Percentiles rank a stretch among this genome's conserved stretches.
Evolutionary conservation across 53 echinoderm and acorn worm genomes (phyloP).

Genomic region (Apostichopus leukothele): DNA sequence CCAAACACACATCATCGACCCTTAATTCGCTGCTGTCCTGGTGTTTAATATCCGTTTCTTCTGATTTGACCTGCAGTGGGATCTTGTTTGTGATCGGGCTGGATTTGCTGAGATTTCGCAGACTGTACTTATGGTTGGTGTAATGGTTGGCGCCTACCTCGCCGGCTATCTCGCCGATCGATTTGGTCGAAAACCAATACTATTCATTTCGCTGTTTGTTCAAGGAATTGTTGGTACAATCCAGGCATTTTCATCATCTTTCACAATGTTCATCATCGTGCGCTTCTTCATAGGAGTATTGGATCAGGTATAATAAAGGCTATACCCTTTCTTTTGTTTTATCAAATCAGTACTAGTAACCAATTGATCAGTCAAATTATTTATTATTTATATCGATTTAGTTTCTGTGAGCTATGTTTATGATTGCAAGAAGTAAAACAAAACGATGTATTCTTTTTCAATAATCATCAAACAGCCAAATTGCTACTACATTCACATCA

Average conservation of each 20-base stretch:
- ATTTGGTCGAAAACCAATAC: conserved; percentile 75
- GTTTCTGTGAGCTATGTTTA: too few relatives aligned
- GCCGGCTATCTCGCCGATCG: conserved; percentile 83
- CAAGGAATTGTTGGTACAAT: conserved; percentile 69
- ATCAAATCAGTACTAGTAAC: too few relatives aligned
- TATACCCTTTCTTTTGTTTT: too few relatives aligned
- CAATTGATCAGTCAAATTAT: too few relatives aligned
- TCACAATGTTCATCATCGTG: conserved; percentile 68
- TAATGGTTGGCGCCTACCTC: conserved; percentile 78
- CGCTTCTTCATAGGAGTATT: conserved; percentile 69
- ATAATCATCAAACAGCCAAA: too few relatives aligned
- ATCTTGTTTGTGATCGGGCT: conserved; percentile 69
- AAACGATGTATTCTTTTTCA: too few relatives aligned
- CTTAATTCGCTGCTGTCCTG: too few relatives aligned
- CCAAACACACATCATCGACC: too few relatives aligned
- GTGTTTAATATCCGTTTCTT: too few relatives aligned
- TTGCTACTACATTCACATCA: too few relatives aligned
- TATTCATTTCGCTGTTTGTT: conserved; percentile 70
- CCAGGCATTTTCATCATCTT: conserved; percentile 72
- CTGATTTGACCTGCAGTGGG: conserved; percentile 59
- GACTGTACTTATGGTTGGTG: conserved; percentile 76
- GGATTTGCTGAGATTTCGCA: conserved; percentile 72
- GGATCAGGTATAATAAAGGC: conserved; percentile 60
- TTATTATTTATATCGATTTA: too few relatives aligned
- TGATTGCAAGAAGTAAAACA: too few relatives aligned